A percentile compares a stretch with the other conserved stretches of the same genome.
phyloP scores from a whole-genome alignment of 2,888 invertebrate species.

The Sipha maydis region DNA sequence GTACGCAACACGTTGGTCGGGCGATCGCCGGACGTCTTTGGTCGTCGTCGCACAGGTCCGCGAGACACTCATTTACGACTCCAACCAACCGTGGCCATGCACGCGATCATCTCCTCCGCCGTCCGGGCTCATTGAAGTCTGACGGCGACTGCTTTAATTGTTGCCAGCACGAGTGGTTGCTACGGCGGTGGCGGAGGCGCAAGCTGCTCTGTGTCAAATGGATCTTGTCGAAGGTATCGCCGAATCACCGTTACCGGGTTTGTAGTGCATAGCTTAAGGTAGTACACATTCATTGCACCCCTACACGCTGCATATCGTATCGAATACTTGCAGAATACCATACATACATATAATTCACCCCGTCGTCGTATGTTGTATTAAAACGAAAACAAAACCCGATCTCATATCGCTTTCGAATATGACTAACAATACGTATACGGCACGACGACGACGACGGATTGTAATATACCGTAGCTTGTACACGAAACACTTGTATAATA shows the following conservation, averaged over 20 bases:
- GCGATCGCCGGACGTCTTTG: neutral
- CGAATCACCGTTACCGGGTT: neutral
- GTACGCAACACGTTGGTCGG: neutral
- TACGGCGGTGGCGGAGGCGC: neutral
- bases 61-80: neutral
- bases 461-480: neutral
- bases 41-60: too few species aligned
- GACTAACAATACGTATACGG: conserved; percentile 5
- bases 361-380: conserved; percentile 50
- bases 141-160: neutral
- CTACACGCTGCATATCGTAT: neutral
- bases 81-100: neutral
- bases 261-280: neutral
- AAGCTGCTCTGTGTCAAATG: neutral
- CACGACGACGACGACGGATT: conserved; percentile 53
- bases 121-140: neutral
- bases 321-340: neutral
- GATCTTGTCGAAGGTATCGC: neutral
- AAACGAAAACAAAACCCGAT: conserved; percentile 28
- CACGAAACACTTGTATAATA: neutral
- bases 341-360: neutral
- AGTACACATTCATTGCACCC: neutral
- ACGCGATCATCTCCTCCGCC: neutral
- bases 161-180: too few species aligned
- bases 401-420: neutral